Evolutionary conservation across 2,888 invertebrate species (phyloP).

Genomic region (Synanthedon tipuliformis): DNA sequence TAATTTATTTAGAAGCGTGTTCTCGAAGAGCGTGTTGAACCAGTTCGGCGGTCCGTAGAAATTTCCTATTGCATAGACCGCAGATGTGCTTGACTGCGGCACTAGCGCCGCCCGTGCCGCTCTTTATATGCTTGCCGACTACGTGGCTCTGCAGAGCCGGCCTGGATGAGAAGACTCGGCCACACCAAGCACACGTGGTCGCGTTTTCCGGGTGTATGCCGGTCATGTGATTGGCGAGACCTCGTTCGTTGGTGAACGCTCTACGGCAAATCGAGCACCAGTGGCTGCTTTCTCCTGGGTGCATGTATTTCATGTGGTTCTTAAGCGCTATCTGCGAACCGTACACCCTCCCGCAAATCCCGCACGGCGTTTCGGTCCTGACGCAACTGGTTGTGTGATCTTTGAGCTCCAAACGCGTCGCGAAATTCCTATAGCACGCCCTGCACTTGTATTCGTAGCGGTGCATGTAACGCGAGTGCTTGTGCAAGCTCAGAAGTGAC

Average conservation of each 20-base stretch:
- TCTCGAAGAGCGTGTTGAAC: too few relatives aligned
- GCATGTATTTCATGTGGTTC: conserved; percentile 42
- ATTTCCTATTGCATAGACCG: too few relatives aligned
- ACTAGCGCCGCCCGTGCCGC: too few relatives aligned
- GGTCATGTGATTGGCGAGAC: conserved; percentile 32
- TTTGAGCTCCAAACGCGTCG: conserved; percentile 17
- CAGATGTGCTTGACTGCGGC: too few relatives aligned
- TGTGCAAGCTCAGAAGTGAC: conserved; percentile 37
- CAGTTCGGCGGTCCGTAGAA: too few relatives aligned
- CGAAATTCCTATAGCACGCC: conserved; percentile 37
- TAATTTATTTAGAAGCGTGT: too few relatives aligned
- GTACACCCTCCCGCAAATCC: conserved; percentile 31
- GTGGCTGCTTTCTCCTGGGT: conserved; percentile 23
- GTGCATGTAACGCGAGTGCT: conserved; percentile 45
- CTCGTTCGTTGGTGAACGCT: conserved; percentile 25
- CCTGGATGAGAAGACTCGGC: conserved; percentile 22
- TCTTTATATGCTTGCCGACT: conserved; percentile 27
- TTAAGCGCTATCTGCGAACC: conserved; percentile 28
- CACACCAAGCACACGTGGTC: conserved; percentile 26
- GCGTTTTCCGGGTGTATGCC: conserved; percentile 28
- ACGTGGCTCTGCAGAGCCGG: conserved; percentile 32
- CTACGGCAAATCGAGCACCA: conserved; percentile 35
- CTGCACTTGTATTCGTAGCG: conserved; percentile 30
- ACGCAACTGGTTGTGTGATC: conserved; percentile 4
- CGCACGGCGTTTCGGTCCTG: conserved; percentile 19